A percentile compares a stretch with the other conserved stretches of the same genome.
These are phyloP conservation scores for Zaprionus ghesquierei DNA, from an alignment of 1,140 invertebrate genomes.

Conservation along the genomic window DNA sequence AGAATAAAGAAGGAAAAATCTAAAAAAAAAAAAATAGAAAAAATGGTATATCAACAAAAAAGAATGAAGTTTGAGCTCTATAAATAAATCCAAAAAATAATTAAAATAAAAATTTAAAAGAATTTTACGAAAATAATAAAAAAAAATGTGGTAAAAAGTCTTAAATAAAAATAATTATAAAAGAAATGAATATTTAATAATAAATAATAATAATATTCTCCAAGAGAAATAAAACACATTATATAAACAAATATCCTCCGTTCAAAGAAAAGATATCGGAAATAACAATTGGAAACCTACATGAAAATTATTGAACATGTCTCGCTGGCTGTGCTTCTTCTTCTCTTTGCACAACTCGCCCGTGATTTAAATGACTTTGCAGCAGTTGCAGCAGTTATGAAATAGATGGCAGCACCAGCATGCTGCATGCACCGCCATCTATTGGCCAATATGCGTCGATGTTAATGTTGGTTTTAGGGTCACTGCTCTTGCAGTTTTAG, in stretches of 20 bases:
- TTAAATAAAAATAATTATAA: background rate
- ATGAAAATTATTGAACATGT: background rate
- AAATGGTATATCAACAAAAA: too few species aligned
- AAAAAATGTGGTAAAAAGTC: background rate
- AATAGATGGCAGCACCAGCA: constrained; percentile 56
- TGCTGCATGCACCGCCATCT: constrained; percentile 63
- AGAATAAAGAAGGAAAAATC: background rate
- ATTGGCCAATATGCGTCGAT: constrained; percentile 33
- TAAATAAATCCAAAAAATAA: too few species aligned
- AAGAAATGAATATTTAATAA: background rate
- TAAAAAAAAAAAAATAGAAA: background rate
- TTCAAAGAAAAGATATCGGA: background rate
- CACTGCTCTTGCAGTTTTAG: constrained; percentile 38
- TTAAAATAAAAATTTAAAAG: background rate
- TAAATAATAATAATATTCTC: background rate
- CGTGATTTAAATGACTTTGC: background rate
- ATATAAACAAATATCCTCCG: too few species aligned
- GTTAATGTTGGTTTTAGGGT: constrained; percentile 36
- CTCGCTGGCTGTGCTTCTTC: background rate
- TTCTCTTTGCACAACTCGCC: background rate
- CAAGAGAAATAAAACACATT: too few species aligned
- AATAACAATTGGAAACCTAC: background rate
- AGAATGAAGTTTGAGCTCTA: too few species aligned
- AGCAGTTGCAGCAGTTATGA: constrained; percentile 33
- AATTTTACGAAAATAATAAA: background rate